Conservation (phyloP, 2,797 vertebrate genomes). For the Pseudotriccus pelzelni region DNA sequence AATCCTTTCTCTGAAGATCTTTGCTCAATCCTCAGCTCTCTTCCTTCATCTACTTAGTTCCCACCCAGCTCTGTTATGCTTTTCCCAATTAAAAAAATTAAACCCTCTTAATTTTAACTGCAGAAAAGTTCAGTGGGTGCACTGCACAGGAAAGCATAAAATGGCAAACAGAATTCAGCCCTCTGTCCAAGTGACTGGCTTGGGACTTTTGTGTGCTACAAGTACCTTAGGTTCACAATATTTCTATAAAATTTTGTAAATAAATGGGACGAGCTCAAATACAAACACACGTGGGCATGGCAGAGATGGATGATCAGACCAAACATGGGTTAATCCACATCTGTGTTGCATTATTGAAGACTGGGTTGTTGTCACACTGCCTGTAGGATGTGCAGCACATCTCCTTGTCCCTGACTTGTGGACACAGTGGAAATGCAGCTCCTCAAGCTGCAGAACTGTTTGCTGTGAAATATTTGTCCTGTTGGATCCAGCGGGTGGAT, state of each 20-base stretch:
- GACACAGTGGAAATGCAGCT: background rate
- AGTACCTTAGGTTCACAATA: background rate
- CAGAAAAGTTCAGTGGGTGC: background rate
- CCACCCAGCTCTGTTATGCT: background rate
- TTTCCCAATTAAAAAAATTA: background rate
- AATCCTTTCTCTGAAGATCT: background rate
- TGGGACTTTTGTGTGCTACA: background rate
- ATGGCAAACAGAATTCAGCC: background rate
- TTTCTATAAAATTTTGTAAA: background rate
- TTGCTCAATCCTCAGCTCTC: background rate
- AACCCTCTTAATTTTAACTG: background rate
- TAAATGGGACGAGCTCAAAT: background rate
- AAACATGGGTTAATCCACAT: background rate
- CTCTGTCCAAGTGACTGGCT: background rate
- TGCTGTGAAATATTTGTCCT: background rate
- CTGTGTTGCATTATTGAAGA: background rate
- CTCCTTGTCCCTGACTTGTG: background rate
- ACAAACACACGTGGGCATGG: background rate
- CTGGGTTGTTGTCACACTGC: background rate
- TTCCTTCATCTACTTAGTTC: background rate
- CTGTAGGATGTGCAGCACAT: rapidly evolving
- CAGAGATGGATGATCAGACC: background rate
- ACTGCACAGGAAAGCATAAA: background rate
- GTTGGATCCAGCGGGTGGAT: background rate
- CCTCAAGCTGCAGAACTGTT: background rate